Evolutionary conservation across 2,113 vertebrate species (phyloP).

Genomic region (Electrona antarctica): DNA sequence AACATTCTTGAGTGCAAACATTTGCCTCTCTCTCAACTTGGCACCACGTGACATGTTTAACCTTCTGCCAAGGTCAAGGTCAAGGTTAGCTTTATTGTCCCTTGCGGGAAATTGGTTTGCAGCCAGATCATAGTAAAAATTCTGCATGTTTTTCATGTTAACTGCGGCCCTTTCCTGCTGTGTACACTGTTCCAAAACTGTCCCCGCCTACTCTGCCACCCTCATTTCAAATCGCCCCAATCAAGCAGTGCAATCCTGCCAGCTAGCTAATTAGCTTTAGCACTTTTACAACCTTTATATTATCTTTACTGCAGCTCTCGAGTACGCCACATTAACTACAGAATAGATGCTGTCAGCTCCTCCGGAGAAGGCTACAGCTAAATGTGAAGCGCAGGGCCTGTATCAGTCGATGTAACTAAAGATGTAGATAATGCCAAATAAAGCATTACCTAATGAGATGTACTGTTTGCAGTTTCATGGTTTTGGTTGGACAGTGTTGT

Average conservation of each 20-base stretch:
- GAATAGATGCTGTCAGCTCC: constrained; percentile 57
- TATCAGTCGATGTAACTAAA: constrained; percentile 17
- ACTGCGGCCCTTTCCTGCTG: neutral
- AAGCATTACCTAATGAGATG: constrained; percentile 30
- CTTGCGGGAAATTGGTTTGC: too few species aligned
- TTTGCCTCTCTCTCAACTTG: constrained; percentile 2
- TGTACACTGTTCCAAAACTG: neutral
- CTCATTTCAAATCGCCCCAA: constrained; percentile 22
- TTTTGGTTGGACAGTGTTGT: too few species aligned
- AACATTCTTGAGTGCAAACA: constrained; percentile 16
- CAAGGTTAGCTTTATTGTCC: too few species aligned
- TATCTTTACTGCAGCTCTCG: constrained; percentile 65
- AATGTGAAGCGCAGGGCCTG: constrained; percentile 24
- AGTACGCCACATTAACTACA: constrained; percentile 59
- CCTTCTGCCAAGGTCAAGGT: too few species aligned
- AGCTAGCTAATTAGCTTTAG: constrained; percentile 62
- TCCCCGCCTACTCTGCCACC: constrained; percentile 6
- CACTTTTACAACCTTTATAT: constrained; percentile 65
- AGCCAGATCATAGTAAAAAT: too few species aligned
- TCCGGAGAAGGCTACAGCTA: constrained; percentile 37
- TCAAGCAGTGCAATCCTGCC: constrained; percentile 33
- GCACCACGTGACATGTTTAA: constrained; percentile 1
- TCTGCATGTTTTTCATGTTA: neutral
- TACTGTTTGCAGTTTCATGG: neutral
- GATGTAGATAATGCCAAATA: constrained; percentile 39